A percentile compares a stretch with the other conserved stretches of the same genome.
Evolutionary conservation across 2,888 invertebrate genomes (phyloP).

Genomic region (Drosophila testacea): DNA sequence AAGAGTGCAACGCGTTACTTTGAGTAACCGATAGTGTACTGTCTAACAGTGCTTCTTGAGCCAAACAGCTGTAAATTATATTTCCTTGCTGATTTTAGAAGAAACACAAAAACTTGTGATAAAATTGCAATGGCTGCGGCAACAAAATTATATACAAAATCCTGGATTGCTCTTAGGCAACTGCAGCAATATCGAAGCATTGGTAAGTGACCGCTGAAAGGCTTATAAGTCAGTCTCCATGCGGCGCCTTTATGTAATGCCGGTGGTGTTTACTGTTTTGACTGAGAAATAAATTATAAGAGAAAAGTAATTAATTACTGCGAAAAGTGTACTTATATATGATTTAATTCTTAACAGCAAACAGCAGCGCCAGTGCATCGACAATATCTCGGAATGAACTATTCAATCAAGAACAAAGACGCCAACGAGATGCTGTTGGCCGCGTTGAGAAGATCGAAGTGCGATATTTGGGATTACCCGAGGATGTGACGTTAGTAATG

Average conservation of each 20-base stretch:
- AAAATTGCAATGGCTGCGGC: conserved; percentile 59
- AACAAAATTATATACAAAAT: conserved; percentile 57
- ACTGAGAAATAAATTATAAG: neutral
- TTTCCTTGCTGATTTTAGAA: neutral
- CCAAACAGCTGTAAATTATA: conserved; percentile 33
- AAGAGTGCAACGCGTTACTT: neutral
- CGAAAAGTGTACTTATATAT: neutral
- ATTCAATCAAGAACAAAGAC: conserved; percentile 91
- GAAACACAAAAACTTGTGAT: conserved; percentile 18
- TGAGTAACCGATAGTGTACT: no score
- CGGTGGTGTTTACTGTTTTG: neutral
- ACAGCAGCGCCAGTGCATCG: conserved; percentile 20
- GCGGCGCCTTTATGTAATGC: conserved; percentile 59
- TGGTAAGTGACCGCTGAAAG: conserved; percentile 31
- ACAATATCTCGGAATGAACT: conserved; percentile 88
- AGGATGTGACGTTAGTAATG: conserved; percentile 92
- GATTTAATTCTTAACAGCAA: conserved; percentile 37
- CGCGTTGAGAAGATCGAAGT: conserved; percentile 97
- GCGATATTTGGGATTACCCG: conserved; percentile 90
- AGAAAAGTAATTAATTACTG: neutral
- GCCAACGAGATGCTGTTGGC: conserved; percentile 91
- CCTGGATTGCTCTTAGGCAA: conserved; percentile 47
- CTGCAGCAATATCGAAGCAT: conserved; percentile 57
- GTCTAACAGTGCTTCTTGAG: neutral
- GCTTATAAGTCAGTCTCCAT: conserved; percentile 1